Evolutionary conservation across 1,140 invertebrate genomes (phyloP).

Genomic region (Aphidius gifuensis): DNA sequence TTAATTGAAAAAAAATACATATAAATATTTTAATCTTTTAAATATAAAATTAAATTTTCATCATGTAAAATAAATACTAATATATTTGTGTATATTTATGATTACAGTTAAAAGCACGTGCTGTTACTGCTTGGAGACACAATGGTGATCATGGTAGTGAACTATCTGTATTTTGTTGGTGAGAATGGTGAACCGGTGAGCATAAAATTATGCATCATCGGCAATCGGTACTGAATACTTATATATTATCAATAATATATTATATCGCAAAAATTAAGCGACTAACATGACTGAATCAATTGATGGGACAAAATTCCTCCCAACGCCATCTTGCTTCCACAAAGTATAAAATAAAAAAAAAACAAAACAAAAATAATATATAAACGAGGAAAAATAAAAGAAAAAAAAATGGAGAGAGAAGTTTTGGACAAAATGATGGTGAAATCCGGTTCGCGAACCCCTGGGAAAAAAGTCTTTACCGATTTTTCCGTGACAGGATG

Average conservation of each 20-base stretch:
- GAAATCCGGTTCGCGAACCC: too few relatives aligned
- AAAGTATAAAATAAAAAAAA: too few relatives aligned
- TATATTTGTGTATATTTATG: conserved; percentile 16
- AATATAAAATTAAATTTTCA: not conserved
- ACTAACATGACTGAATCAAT: not conserved
- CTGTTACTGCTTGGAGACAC: conserved; percentile 67
- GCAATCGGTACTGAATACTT: conserved; percentile 32
- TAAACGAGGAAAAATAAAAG: too few relatives aligned
- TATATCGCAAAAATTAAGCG: not conserved
- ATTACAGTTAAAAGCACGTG: conserved; percentile 69
- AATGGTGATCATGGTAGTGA: conserved; percentile 66
- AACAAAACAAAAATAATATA: too few relatives aligned
- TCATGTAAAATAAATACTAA: too few relatives aligned
- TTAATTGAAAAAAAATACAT: not conserved
- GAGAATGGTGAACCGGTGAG: conserved; percentile 51
- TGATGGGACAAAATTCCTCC: too few relatives aligned
- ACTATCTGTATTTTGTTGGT: conserved; percentile 73
- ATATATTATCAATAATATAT: conserved; percentile 9
- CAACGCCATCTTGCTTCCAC: too few relatives aligned
- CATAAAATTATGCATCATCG: conserved; percentile 31
- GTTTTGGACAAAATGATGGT: too few relatives aligned
- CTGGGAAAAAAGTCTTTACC: too few relatives aligned
- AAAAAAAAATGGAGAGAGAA: too few relatives aligned
- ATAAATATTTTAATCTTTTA: not conserved
- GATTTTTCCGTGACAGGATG: too few relatives aligned